These are phyloP conservation scores for Nycticryphes semicollaris DNA, from an alignment of 2,113 vertebrate genomes.

Conservation along the genomic window DNA sequence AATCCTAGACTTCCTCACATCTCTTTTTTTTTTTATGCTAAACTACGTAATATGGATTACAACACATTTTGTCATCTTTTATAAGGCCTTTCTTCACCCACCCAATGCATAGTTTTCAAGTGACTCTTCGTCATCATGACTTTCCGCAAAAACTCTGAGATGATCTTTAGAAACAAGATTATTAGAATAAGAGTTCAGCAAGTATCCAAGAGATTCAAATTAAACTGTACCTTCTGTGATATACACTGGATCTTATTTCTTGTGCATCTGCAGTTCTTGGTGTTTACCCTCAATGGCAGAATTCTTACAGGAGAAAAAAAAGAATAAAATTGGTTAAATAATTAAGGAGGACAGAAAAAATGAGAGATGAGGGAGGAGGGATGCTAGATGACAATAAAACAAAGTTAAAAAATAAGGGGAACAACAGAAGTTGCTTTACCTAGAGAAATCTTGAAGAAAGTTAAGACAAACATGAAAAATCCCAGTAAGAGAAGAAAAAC, in stretches of 20 bases:
- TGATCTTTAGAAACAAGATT: background rate
- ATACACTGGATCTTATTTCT: background rate
- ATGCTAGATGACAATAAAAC: background rate
- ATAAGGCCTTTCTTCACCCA: background rate
- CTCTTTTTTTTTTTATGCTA: background rate
- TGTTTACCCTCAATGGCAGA: background rate
- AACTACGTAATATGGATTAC: background rate
- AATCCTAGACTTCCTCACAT: background rate
- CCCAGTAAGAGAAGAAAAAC: background rate
- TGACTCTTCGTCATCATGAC: background rate
- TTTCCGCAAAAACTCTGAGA: background rate
- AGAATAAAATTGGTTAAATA: background rate
- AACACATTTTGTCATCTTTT: background rate
- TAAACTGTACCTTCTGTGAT: background rate
- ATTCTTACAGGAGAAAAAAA: background rate
- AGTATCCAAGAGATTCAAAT: background rate
- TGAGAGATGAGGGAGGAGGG: background rate
- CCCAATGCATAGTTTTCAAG: rapidly evolving
- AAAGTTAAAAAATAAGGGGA: background rate
- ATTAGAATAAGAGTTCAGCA: background rate
- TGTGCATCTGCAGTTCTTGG: background rate
- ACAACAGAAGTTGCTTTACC: background rate
- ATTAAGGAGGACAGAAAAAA: background rate
- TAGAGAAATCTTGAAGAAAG: background rate
- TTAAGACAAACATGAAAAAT: background rate